Evolutionary conservation across 2,113 vertebrate species (phyloP).

Genomic region (Chamaea fasciata): DNA sequence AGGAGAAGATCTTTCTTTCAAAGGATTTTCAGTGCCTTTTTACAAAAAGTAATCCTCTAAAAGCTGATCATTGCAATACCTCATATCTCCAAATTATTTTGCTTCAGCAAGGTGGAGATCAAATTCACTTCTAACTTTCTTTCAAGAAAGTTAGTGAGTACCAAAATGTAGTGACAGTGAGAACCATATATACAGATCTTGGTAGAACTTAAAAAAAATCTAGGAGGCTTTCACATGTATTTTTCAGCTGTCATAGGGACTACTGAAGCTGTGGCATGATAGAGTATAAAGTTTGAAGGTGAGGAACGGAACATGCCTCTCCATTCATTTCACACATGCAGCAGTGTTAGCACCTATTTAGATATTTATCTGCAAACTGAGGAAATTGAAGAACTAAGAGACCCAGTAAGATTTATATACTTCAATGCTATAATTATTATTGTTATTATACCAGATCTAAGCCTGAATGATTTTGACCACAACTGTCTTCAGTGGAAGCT

Average conservation of each 20-base stretch:
- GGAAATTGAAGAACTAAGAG: not conserved
- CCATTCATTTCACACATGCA: not conserved
- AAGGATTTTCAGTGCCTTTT: not conserved
- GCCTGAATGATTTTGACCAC: not conserved
- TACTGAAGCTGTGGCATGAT: not conserved
- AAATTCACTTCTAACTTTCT: not conserved
- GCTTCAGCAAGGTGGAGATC: not conserved
- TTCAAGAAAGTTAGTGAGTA: not conserved
- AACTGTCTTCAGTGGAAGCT: not conserved
- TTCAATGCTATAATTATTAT: not conserved
- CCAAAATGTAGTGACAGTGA: not conserved
- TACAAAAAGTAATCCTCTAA: not conserved
- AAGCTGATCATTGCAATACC: not conserved
- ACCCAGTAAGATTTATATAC: not conserved
- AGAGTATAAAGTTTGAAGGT: not conserved
- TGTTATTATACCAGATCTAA: not conserved
- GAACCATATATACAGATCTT: not conserved
- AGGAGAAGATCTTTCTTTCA: not conserved
- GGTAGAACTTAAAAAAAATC: not conserved
- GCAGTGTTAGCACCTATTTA: not conserved
- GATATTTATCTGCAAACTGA: not conserved
- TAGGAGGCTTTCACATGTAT: not conserved
- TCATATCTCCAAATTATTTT: not conserved
- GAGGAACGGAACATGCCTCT: not conserved
- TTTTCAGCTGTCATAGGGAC: not conserved